Evolutionary conservation across 2,888 invertebrate species (phyloP).

Genomic region (Helleia helle): DNA sequence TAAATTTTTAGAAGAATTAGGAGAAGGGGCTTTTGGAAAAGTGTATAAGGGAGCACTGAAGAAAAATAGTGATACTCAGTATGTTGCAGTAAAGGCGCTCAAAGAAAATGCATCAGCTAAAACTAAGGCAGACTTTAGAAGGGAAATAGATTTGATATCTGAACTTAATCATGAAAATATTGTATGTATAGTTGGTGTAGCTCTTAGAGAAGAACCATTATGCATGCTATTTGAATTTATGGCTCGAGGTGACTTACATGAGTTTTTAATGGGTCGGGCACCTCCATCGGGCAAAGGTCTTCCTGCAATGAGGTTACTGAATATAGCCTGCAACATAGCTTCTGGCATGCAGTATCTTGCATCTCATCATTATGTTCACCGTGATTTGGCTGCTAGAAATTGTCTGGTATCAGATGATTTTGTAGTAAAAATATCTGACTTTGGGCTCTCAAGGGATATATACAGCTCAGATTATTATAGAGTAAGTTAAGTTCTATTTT

Average conservation of each 20-base stretch:
- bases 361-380: constrained; percentile 95
- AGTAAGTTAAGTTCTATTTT: too few relatives aligned
- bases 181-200: constrained; percentile 94
- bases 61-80: constrained; percentile 79
- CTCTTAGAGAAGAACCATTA: constrained; percentile 89
- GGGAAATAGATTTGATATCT: constrained; percentile 95
- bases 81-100: constrained; percentile 94
- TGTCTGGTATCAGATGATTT: constrained; percentile 96
- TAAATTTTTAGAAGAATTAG: constrained; percentile 90
- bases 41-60: constrained; percentile 95
- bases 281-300: constrained; percentile 86
- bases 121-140: constrained; percentile 91
- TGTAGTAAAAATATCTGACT: constrained; percentile 97
- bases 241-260: constrained; percentile 97
- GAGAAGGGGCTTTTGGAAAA: constrained; percentile 98
- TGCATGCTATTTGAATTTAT: constrained; percentile 99
- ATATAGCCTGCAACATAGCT: constrained; percentile 91
- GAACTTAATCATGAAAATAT: constrained; percentile 97
- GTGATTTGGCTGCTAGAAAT: constrained; percentile 96
- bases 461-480: constrained; percentile 95
- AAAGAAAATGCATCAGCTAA: constrained; percentile 95
- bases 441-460: constrained; percentile 94
- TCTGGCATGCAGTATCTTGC: constrained; percentile 90
- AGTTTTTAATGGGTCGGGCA: constrained; percentile 93
- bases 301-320: constrained; percentile 89